Evolutionary conservation across 2,113 vertebrate genomes (phyloP), one percentile per base, ranked within the genome.

Genomic region (Thamnaconus septentrionalis): DNA sequence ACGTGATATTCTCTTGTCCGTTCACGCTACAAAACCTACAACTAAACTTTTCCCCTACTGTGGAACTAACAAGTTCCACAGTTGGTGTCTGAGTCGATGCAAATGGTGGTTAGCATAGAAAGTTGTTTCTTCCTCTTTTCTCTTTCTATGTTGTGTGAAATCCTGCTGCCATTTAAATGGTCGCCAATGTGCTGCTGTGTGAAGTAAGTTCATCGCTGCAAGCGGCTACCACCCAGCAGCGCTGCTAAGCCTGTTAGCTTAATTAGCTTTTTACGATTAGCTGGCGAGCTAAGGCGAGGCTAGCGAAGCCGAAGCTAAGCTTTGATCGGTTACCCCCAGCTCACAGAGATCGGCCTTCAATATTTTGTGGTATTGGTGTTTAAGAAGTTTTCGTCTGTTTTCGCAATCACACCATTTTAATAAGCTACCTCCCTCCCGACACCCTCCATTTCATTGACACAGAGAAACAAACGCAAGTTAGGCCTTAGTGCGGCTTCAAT

Each of bases 201-300:
- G 67, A 66, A 71, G 55, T 41, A 10, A 5, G 52, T 54, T 43
- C n/a, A 3, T 12, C 10, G n/a, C 4, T 5, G 39, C 6, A 41
- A 41, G 56, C 49, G 7, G 58, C 42, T 51, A 1, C 12, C 10
- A 31, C 44, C 67, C 53, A 55, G 52, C 56, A 3, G 31, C 68
- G 56, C 60, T 75, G 80, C 75, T 84, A 79, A 84, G 77, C 80
- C 74, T 70, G 75, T 76, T 59, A 55, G 53, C 53, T 41, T 10
- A 6, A 71, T 31, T 31, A 31, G 18, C 18, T 31, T 31, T 31
- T 31, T 31, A 5, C 43, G 41, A 53, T 71, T 85, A 82, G 84
- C 84, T 49, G 8, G 74, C 73, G 56, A 64, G 84, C 73, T 79
- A 54, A 47, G 50, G 5, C 1, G 8, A 39, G 41, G 50, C 56